Evolutionary conservation across 1,140 invertebrate genomes (phyloP), one percentile per base, ranked within the genome.

Genomic region (Papilio xuthus): DNA sequence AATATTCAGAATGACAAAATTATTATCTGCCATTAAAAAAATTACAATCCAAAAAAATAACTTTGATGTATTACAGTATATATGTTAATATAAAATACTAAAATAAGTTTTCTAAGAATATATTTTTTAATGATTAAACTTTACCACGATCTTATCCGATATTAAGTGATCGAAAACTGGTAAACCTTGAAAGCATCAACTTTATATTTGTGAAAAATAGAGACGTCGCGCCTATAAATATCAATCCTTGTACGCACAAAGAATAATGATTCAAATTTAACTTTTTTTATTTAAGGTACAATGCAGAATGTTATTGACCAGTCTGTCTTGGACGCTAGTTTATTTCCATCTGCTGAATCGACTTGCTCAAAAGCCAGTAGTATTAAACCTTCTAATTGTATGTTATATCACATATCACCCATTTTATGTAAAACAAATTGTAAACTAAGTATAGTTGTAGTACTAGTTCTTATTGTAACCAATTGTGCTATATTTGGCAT

Each of bases 301-400:
- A 93, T 93, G 92, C 90, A 92, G 80, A 93, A 93, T 47, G 91
- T 93, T 8, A 92, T 93, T 42, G 92, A 93, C 81, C 92, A 93
- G 81, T 93, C 92, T 50, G 90, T 94, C 47, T 86, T 92, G 23
- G 92, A 94, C 85, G 93, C 92, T 84, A 89, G 92, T 85, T 93
- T 90, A 89, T 82, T 93, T n/a, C 92, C 92, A 15, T 93, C 92
- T 83, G 90, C 88, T 4, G 92, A 93, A 72, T 92, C 92, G 1
- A 83, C 86, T 4, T 86, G 85, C 4, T 85, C 86, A 13, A 81
- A 78, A 15, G 79, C 70, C 56, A 77, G 88, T 78, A 85, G 85
- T 84, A 76, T 82, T 13, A 79, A 84, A n/a, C 78, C 85, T 26
- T 73, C 89, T 63, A 83, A 90, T 10, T 79, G 80, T 8, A 1